Evolutionary conservation across 2,888 invertebrate genomes (phyloP).

Genomic region (Pseudococcus viburni): DNA sequence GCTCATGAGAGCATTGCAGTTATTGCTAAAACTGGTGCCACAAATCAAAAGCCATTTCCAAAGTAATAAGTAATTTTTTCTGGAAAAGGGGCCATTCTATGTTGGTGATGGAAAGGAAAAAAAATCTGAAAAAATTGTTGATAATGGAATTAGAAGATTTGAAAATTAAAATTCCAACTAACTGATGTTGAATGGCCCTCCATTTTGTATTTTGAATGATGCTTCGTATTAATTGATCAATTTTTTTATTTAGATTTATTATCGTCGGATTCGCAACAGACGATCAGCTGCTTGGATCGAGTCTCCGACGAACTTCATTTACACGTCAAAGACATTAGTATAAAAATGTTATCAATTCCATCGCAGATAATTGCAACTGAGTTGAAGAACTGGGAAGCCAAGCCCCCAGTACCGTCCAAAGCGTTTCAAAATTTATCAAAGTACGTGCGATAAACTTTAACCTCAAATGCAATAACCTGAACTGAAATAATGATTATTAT

Average conservation of each 20-base stretch:
- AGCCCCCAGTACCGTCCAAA: constrained; percentile 94
- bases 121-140: no score
- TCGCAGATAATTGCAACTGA: constrained; percentile 87
- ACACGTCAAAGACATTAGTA: constrained; percentile 93
- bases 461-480: background rate
- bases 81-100: background rate
- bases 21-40: constrained; percentile 85
- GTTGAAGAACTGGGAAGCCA: constrained; percentile 90
- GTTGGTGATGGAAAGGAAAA: background rate
- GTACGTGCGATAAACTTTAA: constrained; percentile 69
- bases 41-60: constrained; percentile 81
- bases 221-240: background rate
- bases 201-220: background rate
- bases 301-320: constrained; percentile 86
- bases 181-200: background rate
- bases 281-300: constrained; percentile 72
- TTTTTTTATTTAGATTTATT: constrained; percentile 68
- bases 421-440: constrained; percentile 88
- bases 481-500: constrained; percentile 67
- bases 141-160: background rate
- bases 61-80: constrained; percentile 70
- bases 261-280: constrained; percentile 68
- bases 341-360: constrained; percentile 91
- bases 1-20: constrained; percentile 86
- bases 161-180: background rate